Percentiles rank a stretch among this genome's conserved stretches.
These are phyloP conservation scores for Anoura caudifer DNA, from an alignment of 2,113 vertebrate genomes.

Conservation along the genomic window DNA sequence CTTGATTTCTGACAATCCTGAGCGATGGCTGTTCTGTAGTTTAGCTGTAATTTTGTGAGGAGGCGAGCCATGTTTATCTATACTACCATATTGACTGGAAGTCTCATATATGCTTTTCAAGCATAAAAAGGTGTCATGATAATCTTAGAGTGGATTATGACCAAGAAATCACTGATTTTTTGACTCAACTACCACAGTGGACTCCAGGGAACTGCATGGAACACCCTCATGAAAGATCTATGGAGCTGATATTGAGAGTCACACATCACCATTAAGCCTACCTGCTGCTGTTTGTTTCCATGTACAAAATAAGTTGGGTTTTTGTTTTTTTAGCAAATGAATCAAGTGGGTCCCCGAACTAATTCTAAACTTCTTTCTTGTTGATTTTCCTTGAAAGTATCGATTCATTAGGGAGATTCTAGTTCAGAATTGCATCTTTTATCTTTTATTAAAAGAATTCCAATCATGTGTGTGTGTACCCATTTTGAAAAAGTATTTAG, in stretches of 20 bases:
- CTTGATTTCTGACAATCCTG: too few species aligned
- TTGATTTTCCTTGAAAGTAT: neutral
- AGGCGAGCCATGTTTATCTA: too few species aligned
- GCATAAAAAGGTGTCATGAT: neutral
- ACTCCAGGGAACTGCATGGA: neutral
- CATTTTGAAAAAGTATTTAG: neutral
- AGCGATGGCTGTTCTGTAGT: too few species aligned
- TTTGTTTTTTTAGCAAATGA: neutral
- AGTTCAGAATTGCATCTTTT: neutral
- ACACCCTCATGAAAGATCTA: neutral
- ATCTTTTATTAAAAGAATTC: neutral
- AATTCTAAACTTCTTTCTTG: neutral
- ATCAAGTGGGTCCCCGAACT: neutral
- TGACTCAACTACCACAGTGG: neutral
- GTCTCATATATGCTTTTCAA: neutral
- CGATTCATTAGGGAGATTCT: neutral
- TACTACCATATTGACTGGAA: too few species aligned
- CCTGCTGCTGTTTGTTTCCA: neutral
- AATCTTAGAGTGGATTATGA: neutral
- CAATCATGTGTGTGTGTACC: neutral
- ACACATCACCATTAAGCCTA: neutral
- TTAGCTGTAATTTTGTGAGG: too few species aligned
- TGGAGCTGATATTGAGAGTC: neutral
- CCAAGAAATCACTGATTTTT: neutral
- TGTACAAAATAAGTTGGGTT: neutral